A percentile compares a stretch with the other conserved stretches of the same genome.
These are phyloP conservation scores for Trachythela sp. DNA, from an alignment of 64 coral and sea anemone species.

Conservation along the genomic window DNA sequence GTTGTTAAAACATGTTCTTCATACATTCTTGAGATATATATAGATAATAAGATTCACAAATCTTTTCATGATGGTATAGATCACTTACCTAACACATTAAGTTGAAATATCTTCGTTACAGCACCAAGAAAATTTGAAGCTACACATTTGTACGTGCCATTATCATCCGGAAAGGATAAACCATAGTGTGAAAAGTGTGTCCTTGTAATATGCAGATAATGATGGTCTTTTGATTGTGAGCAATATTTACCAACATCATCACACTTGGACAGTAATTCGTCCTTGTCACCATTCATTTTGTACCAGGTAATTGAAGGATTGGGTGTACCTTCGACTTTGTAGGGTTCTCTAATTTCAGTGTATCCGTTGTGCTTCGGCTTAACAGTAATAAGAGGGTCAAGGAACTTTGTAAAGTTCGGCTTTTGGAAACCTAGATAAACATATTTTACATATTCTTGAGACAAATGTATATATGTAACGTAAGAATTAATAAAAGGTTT, in stretches of 20 bases:
- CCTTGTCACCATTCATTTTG: background rate
- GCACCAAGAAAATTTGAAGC: background rate
- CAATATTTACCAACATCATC: background rate
- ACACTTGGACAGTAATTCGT: background rate
- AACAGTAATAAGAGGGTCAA: background rate
- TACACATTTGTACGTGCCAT: background rate
- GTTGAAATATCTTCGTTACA: background rate
- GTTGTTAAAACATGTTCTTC: too few species aligned
- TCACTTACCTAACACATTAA: background rate
- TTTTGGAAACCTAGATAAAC: background rate
- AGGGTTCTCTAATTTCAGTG: background rate
- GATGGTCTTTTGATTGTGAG: background rate
- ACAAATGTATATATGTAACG: background rate
- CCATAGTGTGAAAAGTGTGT: background rate
- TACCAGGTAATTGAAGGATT: background rate
- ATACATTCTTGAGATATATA: too few species aligned
- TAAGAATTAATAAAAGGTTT: background rate
- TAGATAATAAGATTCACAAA: too few species aligned
- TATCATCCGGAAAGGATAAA: background rate
- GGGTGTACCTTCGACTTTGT: background rate
- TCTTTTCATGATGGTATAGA: background rate
- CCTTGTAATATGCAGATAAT: background rate
- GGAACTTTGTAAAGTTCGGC: background rate
- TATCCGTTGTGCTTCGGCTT: background rate
- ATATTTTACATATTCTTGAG: background rate